These are phyloP conservation scores for Corapipo altera DNA, from an alignment of 2,113 vertebrate species.

Conservation along the genomic window DNA sequence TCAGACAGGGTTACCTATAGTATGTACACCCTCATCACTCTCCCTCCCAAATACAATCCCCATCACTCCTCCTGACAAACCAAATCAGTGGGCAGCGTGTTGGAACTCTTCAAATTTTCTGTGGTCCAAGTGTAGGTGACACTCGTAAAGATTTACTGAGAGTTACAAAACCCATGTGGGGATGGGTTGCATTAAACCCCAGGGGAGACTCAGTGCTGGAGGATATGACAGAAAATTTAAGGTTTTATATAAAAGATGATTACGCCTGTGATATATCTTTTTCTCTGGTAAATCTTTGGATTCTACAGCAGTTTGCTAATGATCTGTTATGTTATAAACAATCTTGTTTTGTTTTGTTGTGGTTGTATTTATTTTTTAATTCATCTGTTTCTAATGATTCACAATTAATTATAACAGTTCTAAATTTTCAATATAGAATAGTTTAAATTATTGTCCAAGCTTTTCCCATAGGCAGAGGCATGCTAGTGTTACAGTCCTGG, in stretches of 20 bases:
- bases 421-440: conserved; percentile 37
- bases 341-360: background rate
- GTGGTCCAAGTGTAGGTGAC: too few species aligned
- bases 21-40: too few species aligned
- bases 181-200: background rate
- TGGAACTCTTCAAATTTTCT: background rate
- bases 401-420: conserved; percentile 31
- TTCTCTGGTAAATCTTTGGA: background rate
- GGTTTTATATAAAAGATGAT: background rate
- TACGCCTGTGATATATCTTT: background rate
- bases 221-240: background rate
- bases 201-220: background rate
- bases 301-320: background rate
- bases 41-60: rapidly evolving
- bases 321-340: background rate
- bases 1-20: rapidly evolving
- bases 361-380: background rate
- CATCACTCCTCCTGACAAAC: background rate
- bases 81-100: background rate
- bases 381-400: conserved; percentile 21
- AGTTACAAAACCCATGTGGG: background rate
- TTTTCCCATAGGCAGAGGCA: background rate
- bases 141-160: background rate
- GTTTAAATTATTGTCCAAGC: conserved; percentile 7
- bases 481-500: background rate